Evolutionary conservation across 2,888 invertebrate genomes (phyloP).

Genomic region (Onthophagus sagittarius): DNA sequence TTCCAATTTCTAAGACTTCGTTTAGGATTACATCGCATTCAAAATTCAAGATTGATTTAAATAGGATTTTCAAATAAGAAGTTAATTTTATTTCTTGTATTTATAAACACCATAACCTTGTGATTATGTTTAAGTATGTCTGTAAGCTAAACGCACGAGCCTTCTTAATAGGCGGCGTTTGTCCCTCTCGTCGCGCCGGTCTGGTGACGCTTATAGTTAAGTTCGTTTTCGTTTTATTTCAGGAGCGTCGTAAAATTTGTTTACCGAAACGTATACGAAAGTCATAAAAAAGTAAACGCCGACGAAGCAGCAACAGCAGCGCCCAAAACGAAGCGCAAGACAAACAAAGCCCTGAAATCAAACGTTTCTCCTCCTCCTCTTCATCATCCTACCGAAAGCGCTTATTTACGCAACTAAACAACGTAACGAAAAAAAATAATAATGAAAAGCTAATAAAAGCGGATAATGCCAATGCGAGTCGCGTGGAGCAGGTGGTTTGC

Average conservation of each 20-base stretch:
- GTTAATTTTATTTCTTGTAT: no score
- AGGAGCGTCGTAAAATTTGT: conserved; percentile 1
- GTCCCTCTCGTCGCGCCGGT: neutral
- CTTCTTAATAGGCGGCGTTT: neutral
- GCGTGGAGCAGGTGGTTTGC: neutral
- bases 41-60: no score
- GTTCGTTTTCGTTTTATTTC: neutral
- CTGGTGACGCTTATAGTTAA: neutral
- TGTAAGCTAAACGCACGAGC: neutral
- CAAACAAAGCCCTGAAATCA: neutral
- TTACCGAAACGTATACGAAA: neutral
- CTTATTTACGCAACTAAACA: no score
- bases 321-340: neutral
- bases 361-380: neutral
- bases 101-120: neutral
- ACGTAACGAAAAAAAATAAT: neutral
- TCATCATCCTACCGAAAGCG: no score
- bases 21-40: no score
- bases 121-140: neutral
- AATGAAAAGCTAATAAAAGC: neutral
- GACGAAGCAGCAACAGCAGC: neutral
- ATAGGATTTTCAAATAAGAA: no score
- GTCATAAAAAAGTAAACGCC: neutral
- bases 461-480: neutral
- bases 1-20: no score